phyloP scores from a whole-genome alignment of 2,888 invertebrate species.

The Caradrina kadenii region DNA sequence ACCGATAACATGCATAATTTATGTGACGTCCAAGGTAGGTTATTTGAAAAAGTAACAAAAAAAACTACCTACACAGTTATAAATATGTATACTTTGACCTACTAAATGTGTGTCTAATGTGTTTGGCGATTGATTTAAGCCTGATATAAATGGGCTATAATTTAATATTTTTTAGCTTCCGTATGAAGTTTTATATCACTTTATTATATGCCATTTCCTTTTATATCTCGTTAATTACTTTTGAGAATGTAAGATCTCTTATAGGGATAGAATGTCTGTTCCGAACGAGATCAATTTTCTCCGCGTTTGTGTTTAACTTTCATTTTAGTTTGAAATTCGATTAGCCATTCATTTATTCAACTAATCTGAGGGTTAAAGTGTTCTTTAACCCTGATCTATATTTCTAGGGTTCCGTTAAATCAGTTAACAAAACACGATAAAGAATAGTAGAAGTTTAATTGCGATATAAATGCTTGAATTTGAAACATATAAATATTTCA shows the following conservation, averaged over 20 bases:
- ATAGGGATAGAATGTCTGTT: slow-evolving; percentile 24
- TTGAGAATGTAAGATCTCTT: slow-evolving; percentile 12
- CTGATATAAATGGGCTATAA: not conserved
- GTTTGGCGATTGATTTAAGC: not conserved
- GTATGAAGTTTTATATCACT: slow-evolving; percentile 15
- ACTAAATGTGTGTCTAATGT: not conserved
- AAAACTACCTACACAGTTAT: too few species aligned
- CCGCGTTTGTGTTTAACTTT: slow-evolving; percentile 65
- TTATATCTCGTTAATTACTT: slow-evolving; percentile 4
- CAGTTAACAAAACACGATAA: not conserved
- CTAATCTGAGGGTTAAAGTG: slow-evolving; percentile 59
- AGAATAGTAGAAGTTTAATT: too few species aligned
- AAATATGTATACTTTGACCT: not conserved
- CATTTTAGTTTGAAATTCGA: slow-evolving; percentile 67
- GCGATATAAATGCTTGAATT: too few species aligned
- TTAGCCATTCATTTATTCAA: slow-evolving; percentile 60
- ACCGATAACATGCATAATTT: not conserved
- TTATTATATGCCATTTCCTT: slow-evolving; percentile 5
- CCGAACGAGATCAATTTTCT: slow-evolving; percentile 50
- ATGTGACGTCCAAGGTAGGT: slow-evolving; percentile 2
- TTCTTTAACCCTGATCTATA: slow-evolving; percentile 11
- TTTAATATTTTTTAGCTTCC: not conserved
- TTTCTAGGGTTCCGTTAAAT: slow-evolving; percentile 5
- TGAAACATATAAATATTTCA: too few species aligned
- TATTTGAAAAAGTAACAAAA: too few species aligned